These are phyloP conservation scores for Mellivora capensis DNA, from an alignment of 2,113 vertebrate species.

Conservation along the genomic window DNA sequence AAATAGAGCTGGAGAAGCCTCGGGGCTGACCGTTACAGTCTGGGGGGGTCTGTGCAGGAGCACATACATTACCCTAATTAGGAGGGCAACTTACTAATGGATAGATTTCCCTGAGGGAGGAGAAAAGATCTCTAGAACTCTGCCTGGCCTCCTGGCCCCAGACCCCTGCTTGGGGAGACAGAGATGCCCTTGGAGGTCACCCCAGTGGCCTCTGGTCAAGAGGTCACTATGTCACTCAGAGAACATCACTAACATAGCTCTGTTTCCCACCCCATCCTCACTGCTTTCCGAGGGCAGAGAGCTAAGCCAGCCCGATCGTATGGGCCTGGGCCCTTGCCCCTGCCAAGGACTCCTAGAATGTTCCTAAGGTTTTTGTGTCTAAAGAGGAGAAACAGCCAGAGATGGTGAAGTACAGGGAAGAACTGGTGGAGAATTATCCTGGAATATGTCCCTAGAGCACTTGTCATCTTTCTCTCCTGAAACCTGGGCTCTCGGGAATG, in stretches of 20 bases:
- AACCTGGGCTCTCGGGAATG: neutral
- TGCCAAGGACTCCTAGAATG: constrained; percentile 4
- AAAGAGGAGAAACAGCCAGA: constrained; percentile 34
- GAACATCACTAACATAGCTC: neutral
- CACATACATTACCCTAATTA: constrained; percentile 40
- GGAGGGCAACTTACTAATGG: constrained; percentile 64
- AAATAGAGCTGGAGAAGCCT: constrained; percentile 3
- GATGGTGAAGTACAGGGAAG: neutral
- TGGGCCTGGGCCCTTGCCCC: neutral
- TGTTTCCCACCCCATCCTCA: neutral
- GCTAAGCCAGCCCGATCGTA: neutral
- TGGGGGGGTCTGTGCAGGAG: neutral
- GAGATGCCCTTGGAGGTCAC: constrained; percentile 67
- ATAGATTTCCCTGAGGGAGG: constrained; percentile 41
- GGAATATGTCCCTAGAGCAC: neutral
- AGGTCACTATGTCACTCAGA: constrained; percentile 51
- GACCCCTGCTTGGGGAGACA: constrained; percentile 31
- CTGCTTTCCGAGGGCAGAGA: constrained; percentile 21
- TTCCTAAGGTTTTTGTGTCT: constrained; percentile 16
- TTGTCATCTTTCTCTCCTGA: neutral
- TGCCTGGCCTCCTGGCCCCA: neutral
- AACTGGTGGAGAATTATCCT: neutral
- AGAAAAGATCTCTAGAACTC: constrained; percentile 19
- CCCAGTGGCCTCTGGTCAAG: constrained; percentile 53
- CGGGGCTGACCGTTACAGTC: neutral